phyloP scores from a whole-genome alignment of 2,797 vertebrate genomes.

The Staurois parvus region DNA sequence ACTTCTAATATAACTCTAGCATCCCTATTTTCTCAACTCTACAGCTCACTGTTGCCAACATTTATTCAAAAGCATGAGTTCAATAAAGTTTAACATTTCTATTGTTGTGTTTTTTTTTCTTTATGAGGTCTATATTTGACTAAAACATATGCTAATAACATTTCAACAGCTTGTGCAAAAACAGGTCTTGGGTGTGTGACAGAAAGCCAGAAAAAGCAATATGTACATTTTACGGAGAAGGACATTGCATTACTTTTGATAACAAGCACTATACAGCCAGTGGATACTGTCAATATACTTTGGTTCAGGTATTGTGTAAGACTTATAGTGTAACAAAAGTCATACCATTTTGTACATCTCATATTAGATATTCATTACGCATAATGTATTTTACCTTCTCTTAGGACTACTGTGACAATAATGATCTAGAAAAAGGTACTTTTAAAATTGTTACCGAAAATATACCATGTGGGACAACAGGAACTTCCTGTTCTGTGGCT shows the following conservation, averaged over 20 bases:
- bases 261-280: constrained; percentile 74
- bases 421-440: constrained; percentile 63
- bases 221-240: constrained; percentile 79
- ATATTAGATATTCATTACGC: neutral
- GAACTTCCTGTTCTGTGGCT: constrained; percentile 79
- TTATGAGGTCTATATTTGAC: too few relatives aligned
- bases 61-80: too few relatives aligned
- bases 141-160: neutral
- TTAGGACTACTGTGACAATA: constrained; percentile 71
- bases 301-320: constrained; percentile 73
- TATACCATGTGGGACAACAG: constrained; percentile 79
- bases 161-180: constrained; percentile 72
- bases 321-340: too few relatives aligned
- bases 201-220: constrained; percentile 71
- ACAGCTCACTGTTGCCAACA: too few relatives aligned
- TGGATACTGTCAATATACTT: constrained; percentile 79
- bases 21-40: too few relatives aligned
- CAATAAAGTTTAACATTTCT: too few relatives aligned
- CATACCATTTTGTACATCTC: neutral
- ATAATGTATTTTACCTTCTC: neutral
- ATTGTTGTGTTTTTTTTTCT: too few relatives aligned
- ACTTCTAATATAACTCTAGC: too few relatives aligned
- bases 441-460: constrained; percentile 81
- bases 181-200: constrained; percentile 76
- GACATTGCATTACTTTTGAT: constrained; percentile 80